These are phyloP conservation scores for Oryzaephilus surinamensis DNA, from an alignment of 1,140 invertebrate species.

Conservation along the genomic window DNA sequence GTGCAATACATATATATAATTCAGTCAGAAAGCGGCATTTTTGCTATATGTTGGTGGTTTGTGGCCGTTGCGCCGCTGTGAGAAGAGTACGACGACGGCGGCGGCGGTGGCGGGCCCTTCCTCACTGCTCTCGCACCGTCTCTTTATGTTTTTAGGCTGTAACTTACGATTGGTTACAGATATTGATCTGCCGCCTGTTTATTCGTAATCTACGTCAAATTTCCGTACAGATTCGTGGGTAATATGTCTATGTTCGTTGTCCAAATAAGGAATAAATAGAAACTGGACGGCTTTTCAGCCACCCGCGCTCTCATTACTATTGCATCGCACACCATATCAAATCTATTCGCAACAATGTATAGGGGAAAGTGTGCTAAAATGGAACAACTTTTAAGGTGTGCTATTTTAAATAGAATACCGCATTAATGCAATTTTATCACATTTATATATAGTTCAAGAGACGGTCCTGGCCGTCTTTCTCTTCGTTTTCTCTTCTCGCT, in stretches of 20 bases:
- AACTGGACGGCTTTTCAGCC: neutral
- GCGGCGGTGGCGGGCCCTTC: too few relatives aligned
- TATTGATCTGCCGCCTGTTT: slow-evolving; percentile 29
- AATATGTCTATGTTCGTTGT: slow-evolving; percentile 18
- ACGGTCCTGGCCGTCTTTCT: too few relatives aligned
- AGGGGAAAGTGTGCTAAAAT: neutral
- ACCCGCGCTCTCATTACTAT: neutral
- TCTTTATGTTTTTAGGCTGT: slow-evolving; percentile 24
- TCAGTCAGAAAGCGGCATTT: too few relatives aligned
- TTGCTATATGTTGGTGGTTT: too few relatives aligned
- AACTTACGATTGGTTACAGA: slow-evolving; percentile 30
- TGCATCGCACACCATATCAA: neutral
- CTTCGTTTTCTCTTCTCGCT: too few relatives aligned
- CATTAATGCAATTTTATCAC: too few relatives aligned
- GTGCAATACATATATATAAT: too few relatives aligned
- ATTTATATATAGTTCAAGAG: too few relatives aligned
- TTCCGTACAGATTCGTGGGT: slow-evolving; percentile 24
- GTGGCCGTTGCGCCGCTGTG: slow-evolving; percentile 8
- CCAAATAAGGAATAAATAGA: slow-evolving; percentile 9
- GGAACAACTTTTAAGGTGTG: too few relatives aligned
- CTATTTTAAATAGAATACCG: too few relatives aligned
- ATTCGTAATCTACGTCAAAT: slow-evolving; percentile 31
- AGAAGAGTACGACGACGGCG: too few relatives aligned
- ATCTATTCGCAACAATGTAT: slow-evolving; percentile 1
- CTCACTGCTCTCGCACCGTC: slow-evolving; percentile 7